phyloP scores from a whole-genome alignment of 2,888 invertebrate genomes.

The Campaea margaritaria region DNA sequence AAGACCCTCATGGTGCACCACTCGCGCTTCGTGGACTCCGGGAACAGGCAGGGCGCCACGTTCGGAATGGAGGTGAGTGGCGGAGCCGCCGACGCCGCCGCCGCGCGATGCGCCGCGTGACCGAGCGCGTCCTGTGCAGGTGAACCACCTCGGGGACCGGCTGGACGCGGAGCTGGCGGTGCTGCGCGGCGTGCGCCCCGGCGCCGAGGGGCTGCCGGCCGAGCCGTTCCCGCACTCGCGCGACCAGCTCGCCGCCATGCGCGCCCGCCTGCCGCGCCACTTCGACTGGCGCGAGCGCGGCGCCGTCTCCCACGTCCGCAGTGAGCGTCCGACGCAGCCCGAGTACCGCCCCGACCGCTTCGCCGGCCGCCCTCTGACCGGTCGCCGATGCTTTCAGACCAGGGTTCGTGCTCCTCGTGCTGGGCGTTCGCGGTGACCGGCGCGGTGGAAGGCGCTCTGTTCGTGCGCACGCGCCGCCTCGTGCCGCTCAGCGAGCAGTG shows the following conservation, averaged over 20 bases:
- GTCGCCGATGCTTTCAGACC: constrained; percentile 53
- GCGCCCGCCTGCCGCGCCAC: constrained; percentile 55
- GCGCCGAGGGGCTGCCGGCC: constrained; percentile 28
- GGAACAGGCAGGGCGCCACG: constrained; percentile 69
- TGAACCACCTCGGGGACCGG: constrained; percentile 62
- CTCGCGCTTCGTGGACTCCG: constrained; percentile 62
- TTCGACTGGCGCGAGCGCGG: constrained; percentile 75
- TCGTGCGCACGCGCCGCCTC: constrained; percentile 61
- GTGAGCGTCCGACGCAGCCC: constrained; percentile 50
- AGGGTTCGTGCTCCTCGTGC: constrained; percentile 68
- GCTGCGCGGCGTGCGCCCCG: constrained; percentile 44
- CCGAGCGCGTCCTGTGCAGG: constrained; percentile 27
- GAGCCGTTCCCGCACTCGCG: constrained; percentile 62
- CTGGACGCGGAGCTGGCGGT: constrained; percentile 56
- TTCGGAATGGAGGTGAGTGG: constrained; percentile 50
- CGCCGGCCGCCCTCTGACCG: neutral
- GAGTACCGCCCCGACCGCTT: neutral
- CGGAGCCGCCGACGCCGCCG: constrained; percentile 23
- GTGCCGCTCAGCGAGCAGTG: constrained; percentile 70
- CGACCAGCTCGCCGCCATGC: constrained; percentile 46
- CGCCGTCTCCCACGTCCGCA: constrained; percentile 68
- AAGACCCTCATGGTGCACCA: constrained; percentile 65
- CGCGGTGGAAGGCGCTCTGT: constrained; percentile 76
- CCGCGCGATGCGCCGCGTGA: too few relatives aligned
- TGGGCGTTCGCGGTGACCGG: constrained; percentile 78